Base-by-base conservation (phyloP, 53 echinoderm and acorn worm species). In the Apostichopus leukothele region DNA sequence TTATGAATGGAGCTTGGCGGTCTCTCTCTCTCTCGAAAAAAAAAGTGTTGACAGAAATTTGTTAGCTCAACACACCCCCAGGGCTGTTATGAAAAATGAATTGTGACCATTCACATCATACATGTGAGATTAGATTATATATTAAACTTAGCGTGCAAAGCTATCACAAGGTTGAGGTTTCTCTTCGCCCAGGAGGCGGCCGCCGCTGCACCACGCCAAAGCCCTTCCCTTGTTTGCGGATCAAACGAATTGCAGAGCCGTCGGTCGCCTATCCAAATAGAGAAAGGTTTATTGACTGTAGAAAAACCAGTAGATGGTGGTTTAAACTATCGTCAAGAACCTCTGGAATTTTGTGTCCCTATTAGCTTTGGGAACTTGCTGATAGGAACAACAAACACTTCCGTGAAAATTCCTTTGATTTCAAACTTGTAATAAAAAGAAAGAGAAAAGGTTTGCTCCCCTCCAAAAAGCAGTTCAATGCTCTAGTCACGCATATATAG, bases 61-160 rank as follows among this genome's bases (percentile, higher is more conserved):
- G 19, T 22, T 52, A 81, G 81, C 59, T 81, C 12, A 21, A 39
- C 39, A 39, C 3, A 81, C 54, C 16, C 81, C 55, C 59, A 20
- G 54, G 55, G 81, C 81, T 57, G 54, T 81, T 57, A 81, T 81
- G 23, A 53, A 81, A 59, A 81, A 81, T 81, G 54, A 81, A 81
- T 54, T 57, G 60, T 59, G 59, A 81, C 81, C 81, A 81, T 81
- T 39, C 39, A 39, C 39, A 39, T 39, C 39, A 23, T 54, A 81
- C 55, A 54, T 57, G 59, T 54, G 55, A 53, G 20, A 81, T 81
- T 81, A 5, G 53, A 52, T 81, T 81, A 54, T 81, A 81, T 54
- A 7, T 51, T n/a, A 81, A 57, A 55, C 81, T 57, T 12, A 59
- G 51, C 50, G 11, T 71, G 39, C 39, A 39, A 39, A n/a, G 71